Percentiles rank a stretch among this genome's conserved stretches.
These are phyloP conservation scores for Agrotis segetum DNA, from an alignment of 2,888 invertebrate genomes.

Conservation along the genomic window DNA sequence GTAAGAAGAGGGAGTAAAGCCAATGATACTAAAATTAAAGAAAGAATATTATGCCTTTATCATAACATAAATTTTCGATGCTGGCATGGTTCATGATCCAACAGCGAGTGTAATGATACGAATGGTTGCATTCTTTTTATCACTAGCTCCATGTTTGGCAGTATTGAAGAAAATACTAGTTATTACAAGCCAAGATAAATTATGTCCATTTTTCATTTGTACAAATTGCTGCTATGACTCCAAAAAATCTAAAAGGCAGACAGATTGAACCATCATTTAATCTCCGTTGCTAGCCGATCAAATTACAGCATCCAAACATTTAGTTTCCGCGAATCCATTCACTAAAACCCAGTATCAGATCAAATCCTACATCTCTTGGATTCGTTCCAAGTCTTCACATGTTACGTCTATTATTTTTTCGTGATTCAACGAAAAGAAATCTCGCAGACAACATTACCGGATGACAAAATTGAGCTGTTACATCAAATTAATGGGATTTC, in stretches of 20 bases:
- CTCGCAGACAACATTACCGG: slow-evolving; percentile 21
- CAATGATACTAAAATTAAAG: too few species aligned
- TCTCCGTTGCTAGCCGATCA: slow-evolving; percentile 32
- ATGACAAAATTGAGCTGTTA: slow-evolving; percentile 52
- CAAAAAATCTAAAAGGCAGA: not conserved
- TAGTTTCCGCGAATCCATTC: slow-evolving; percentile 49
- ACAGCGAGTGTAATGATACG: too few species aligned
- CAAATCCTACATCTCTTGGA: slow-evolving; percentile 43
- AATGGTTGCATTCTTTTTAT: too few species aligned
- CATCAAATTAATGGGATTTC: slow-evolving; percentile 51
- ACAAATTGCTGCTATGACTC: not conserved
- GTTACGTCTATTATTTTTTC: slow-evolving; percentile 44
- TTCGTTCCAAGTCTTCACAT: slow-evolving; percentile 35
- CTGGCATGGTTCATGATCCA: too few species aligned
- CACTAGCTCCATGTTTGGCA: too few species aligned
- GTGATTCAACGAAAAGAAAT: slow-evolving; percentile 59
- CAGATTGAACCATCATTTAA: not conserved
- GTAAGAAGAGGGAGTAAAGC: too few species aligned
- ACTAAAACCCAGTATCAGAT: slow-evolving; percentile 48
- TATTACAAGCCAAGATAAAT: not conserved
- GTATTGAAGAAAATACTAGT: too few species aligned
- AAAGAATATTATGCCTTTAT: too few species aligned
- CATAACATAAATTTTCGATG: too few species aligned
- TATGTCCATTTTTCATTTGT: not conserved
- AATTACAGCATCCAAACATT: slow-evolving; percentile 40